Conservation (phyloP, 2,888 invertebrate genomes). For the Callinectes sapidus region DNA sequence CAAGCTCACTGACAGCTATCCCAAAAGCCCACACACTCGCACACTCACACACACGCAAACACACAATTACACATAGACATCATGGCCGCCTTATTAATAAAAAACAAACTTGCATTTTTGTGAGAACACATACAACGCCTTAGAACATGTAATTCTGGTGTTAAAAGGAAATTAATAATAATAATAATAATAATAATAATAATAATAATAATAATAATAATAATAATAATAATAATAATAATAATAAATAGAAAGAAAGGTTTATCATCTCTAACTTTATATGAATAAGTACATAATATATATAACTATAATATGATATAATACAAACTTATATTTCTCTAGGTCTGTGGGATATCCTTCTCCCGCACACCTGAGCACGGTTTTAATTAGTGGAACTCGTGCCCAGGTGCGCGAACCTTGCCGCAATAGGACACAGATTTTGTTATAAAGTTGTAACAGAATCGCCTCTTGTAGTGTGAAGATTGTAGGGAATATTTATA, state of each 20-base stretch:
- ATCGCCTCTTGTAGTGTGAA: conserved; percentile 32
- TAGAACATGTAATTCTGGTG: neutral
- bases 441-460: neutral
- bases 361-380: conserved; percentile 16
- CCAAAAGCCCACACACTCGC: neutral
- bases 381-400: neutral
- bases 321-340: conserved; percentile 15
- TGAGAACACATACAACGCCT: conserved; percentile 15
- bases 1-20: neutral
- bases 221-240: neutral
- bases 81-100: neutral
- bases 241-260: conserved; percentile 5
- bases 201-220: neutral
- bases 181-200: neutral
- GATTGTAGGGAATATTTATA: conserved; percentile 51
- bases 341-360: conserved; percentile 13
- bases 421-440: conserved; percentile 14
- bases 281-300: conserved; percentile 10
- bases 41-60: conserved; percentile 13
- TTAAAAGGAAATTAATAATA: neutral
- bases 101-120: neutral
- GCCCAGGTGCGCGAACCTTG: conserved; percentile 1
- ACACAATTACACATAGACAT: neutral
- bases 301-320: conserved; percentile 19
- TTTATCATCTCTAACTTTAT: conserved; percentile 31